A percentile compares a stretch with the other conserved stretches of the same genome.
phyloP scores from a whole-genome alignment of 2,888 invertebrate genomes.

The Carpatolechia fugitivella region DNA sequence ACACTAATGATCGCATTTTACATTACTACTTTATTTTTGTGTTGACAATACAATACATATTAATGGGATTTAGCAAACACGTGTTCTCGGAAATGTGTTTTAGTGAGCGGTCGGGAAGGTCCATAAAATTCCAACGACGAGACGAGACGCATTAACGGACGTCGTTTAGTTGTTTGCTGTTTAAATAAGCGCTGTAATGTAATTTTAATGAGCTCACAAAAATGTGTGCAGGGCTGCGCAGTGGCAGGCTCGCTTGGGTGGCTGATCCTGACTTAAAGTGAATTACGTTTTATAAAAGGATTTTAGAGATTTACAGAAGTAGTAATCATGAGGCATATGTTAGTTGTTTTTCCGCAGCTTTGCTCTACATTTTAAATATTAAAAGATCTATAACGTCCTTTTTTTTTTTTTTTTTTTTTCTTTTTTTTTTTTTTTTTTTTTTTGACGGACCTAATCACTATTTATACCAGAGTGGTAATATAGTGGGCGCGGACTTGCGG shows the following conservation, averaged over 20 bases:
- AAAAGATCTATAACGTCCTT: too few relatives aligned
- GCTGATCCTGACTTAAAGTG: conserved; percentile 7
- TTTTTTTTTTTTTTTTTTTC: too few relatives aligned
- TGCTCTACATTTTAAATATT: too few relatives aligned
- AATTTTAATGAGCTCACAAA: conserved; percentile 76
- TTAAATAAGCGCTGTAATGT: conserved; percentile 76
- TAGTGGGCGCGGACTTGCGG: too few relatives aligned
- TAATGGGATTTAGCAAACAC: conserved; percentile 1
- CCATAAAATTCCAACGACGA: conserved; percentile 61
- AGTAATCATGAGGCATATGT: too few relatives aligned
- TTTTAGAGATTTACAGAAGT: too few relatives aligned
- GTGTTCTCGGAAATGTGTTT: conserved; percentile 17
- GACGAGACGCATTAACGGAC: conserved; percentile 67
- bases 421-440: too few relatives aligned
- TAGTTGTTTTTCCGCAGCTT: too few relatives aligned
- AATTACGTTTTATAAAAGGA: background rate
- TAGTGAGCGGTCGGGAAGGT: conserved; percentile 46
- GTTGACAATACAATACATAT: background rate
- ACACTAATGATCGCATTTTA: background rate
- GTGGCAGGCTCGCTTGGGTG: too few relatives aligned
- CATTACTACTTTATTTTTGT: background rate
- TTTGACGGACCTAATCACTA: too few relatives aligned
- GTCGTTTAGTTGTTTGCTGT: conserved; percentile 74
- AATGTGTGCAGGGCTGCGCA: conserved; percentile 51
- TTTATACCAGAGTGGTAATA: too few relatives aligned